Evolutionary conservation across 2,797 vertebrate genomes (phyloP), one percentile per base, ranked within the genome.

Genomic region (Lophius americanus): DNA sequence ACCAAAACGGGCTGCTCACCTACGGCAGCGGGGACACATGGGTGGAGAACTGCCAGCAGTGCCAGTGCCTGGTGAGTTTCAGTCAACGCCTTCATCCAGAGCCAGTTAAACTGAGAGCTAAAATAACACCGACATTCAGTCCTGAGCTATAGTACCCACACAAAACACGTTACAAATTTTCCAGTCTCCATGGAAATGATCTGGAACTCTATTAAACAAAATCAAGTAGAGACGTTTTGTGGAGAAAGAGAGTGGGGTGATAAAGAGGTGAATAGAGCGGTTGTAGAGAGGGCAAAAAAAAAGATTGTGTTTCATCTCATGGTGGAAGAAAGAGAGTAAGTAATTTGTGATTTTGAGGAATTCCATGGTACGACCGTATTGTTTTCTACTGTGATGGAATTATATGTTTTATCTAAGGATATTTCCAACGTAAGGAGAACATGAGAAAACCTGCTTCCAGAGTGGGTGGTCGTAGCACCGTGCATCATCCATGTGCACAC

Each of bases 1-100:
- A 98, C 87, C 98, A 99, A 91, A 98, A 94, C 12, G 97, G 97
- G 55, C 94, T 96, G 71, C 84, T 96, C 44, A 91, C 95, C 57
- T 99, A 98, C 69, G 94, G 94, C 91, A 99, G 96, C 2, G 98
- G 98, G 0, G 98, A 99, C 84, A 96, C 95, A 5, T 99, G 98
- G 98, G 91, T 97, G 81, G 96, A 98, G 84, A 96, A 95, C 75
- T 99, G 98, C 88, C 98, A 97, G 70, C 96, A 97, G 86, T 99
- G 98, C 83, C 96, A 96, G 83, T 99, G 98, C 72, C 91, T 99
- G 96, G 98, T 99, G 84, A 95, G 95, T 83, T 70, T 44, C 43
- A 57, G 38, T 12, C 0, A 0, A 2, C 1, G 50, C 36, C 60
- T 79, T 64, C 12, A 64, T 60, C 42, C 9, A 1, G 56, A 76